Evolutionary conservation across 2,888 invertebrate genomes (phyloP).

Genomic region (Isoperla grammatica): DNA sequence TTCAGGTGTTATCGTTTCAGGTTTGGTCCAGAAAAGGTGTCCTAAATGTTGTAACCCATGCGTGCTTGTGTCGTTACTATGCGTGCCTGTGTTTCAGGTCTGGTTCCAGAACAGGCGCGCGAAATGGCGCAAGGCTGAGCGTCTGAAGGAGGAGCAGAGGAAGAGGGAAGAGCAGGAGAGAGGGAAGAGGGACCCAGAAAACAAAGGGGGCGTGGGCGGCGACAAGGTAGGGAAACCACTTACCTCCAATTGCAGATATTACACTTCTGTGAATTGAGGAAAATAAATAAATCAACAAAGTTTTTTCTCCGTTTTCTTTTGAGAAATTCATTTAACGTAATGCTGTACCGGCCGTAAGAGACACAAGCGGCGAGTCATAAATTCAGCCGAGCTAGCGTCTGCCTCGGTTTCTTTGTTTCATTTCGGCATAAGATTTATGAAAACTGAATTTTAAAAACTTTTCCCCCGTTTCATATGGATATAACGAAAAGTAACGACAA

Average conservation of each 20-base stretch:
- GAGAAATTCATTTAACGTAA: conserved; percentile 15
- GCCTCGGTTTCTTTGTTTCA: conserved; percentile 11
- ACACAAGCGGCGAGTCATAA: conserved; percentile 4
- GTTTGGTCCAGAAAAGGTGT: too few species aligned
- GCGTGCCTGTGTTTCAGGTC: conserved; percentile 54
- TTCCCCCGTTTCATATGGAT: conserved; percentile 15
- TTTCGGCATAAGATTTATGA: conserved; percentile 19
- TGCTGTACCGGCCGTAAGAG: background rate
- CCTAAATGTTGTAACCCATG: too few species aligned
- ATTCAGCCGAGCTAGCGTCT: background rate
- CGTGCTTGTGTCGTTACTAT: too few species aligned
- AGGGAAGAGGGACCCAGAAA: conserved; percentile 27
- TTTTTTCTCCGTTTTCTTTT: background rate
- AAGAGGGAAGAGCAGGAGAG: conserved; percentile 42
- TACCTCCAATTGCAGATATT: conserved; percentile 22
- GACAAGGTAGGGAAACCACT: conserved; percentile 25
- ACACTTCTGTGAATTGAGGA: conserved; percentile 9
- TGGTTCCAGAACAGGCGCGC: conserved; percentile 92
- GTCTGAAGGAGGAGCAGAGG: conserved; percentile 85
- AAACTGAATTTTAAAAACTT: conserved; percentile 25
- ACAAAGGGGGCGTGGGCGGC: conserved; percentile 13
- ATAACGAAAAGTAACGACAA: conserved; percentile 12
- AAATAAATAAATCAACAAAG: conserved; percentile 18
- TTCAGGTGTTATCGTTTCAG: too few species aligned
- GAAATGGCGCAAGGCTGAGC: conserved; percentile 89